A percentile compares a stretch with the other conserved stretches of the same genome.
Evolutionary conservation across 2,888 invertebrate species (phyloP).

Genomic region (Oegoconia quadripuncta): DNA sequence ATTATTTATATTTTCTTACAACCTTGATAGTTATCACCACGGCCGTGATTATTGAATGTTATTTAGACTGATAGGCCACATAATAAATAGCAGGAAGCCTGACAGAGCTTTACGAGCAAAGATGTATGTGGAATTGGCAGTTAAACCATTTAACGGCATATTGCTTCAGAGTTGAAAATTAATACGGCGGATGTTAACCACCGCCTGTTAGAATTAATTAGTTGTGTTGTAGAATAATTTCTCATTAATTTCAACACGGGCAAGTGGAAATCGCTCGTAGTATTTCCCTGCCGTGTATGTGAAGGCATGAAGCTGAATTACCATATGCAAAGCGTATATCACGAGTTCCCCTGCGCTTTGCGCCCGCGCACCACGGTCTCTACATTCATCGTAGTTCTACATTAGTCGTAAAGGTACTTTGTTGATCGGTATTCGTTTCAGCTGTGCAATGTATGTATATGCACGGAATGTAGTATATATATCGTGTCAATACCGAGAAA

Average conservation of each 20-base stretch:
- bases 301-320: conserved; percentile 40
- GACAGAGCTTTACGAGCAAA: conserved; percentile 55
- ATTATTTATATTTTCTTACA: too few species aligned
- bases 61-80: conserved; percentile 44
- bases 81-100: conserved; percentile 58
- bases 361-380: neutral
- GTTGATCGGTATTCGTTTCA: too few species aligned
- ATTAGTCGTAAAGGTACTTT: too few species aligned
- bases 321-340: conserved; percentile 42
- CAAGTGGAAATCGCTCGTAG: conserved; percentile 34
- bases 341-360: conserved; percentile 12
- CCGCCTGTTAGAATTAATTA: conserved; percentile 54
- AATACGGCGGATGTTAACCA: conserved; percentile 46
- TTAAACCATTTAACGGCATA: conserved; percentile 60
- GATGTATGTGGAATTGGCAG: conserved; percentile 58
- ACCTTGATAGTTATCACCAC: too few species aligned
- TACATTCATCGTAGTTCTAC: neutral
- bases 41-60: conserved; percentile 28
- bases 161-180: conserved; percentile 57
- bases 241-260: conserved; percentile 60
- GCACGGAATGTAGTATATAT: too few species aligned
- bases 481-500: too few species aligned
- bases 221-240: conserved; percentile 50
- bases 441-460: too few species aligned
- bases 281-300: conserved; percentile 53